Evolutionary conservation across 2,113 vertebrate genomes (phyloP), one percentile per base, ranked within the genome.

Genomic region (Etheostoma spectabile): DNA sequence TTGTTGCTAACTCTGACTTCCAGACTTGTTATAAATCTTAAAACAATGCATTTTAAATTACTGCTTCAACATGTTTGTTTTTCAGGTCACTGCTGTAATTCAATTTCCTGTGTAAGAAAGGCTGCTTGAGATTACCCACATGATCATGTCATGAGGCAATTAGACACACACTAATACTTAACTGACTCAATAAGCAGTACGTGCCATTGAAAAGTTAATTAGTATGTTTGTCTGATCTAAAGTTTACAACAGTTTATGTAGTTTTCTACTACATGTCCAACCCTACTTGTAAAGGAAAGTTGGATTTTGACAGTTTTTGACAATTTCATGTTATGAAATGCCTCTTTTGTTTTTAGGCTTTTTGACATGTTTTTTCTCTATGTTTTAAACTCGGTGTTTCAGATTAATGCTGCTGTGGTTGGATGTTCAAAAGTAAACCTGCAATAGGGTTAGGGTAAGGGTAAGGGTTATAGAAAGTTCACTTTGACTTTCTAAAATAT

Each of bases 121-220:
- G 65, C 48, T 52, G 42, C 49, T 33, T 22, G 16, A 66, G 10
- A 69, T 63, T 53, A 70, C 63, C 57, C 75, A 61, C 65, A 75
- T 75, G 49, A 84, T 48, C 15, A 18, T 35, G 70, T 52, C 73
- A 89, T 59, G 69, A 45, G 65, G 61, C 42, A 18, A 76, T 66
- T 67, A 73, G 62, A 61, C n/a, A 62, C 52, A 35, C n/a, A 18
- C 62, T 22, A 42, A 45, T 35, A 61, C 38, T 73, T 63, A 19
- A 60, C 21, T 19, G 6, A 8, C 18, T 35, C 35, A 7, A 55
- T 13, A 13, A 45, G 30, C 63, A 42, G 52, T 27, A 38, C 45
- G 22, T 45, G 18, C 33, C 70, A 55, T 15, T 48, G 56, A 77
- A 57, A 42, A n/a, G 22, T 71, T 27, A 35, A 7, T 68, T 57